Percentiles rank a stretch among this genome's conserved stretches.
Conservation (phyloP, 2,888 invertebrate genomes). For the Dasysyrphus albostriatus region DNA sequence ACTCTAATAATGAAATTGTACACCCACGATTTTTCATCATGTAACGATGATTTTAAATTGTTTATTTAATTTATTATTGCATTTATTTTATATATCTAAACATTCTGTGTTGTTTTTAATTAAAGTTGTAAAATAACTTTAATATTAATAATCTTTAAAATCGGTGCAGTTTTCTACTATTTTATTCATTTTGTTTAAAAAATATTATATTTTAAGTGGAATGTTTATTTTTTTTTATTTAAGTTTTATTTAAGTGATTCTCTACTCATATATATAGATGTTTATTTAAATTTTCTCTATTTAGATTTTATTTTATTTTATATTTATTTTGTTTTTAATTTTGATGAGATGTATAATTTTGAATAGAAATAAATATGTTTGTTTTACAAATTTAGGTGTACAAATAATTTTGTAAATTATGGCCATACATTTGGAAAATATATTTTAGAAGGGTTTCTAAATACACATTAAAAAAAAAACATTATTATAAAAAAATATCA, state of each 20-base stretch:
- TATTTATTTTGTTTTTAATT: neutral
- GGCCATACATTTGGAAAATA: conserved; percentile 58
- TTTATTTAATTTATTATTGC: conserved; percentile 59
- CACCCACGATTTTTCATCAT: conserved; percentile 40
- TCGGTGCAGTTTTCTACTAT: conserved; percentile 71
- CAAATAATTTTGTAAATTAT: conserved; percentile 51
- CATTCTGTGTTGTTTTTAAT: conserved; percentile 61
- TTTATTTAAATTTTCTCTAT: conserved; percentile 28
- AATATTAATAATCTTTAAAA: conserved; percentile 50
- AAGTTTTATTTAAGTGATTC: conserved; percentile 38
- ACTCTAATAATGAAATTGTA: conserved; percentile 60
- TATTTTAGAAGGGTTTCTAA: conserved; percentile 13
- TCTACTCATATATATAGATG: conserved; percentile 45
- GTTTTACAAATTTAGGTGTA: neutral
- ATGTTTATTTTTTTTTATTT: conserved; percentile 61
- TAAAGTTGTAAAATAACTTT: conserved; percentile 52
- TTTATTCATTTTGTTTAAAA: conserved; percentile 36
- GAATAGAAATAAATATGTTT: conserved; percentile 19
- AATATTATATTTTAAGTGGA: conserved; percentile 63
- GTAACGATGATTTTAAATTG: conserved; percentile 54
- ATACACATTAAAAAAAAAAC: conserved; percentile 14
- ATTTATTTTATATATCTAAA: conserved; percentile 61
- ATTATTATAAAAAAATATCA: conserved; percentile 63
- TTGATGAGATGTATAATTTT: conserved; percentile 19
- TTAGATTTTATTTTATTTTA: conserved; percentile 2